Evolutionary conservation across 2,888 invertebrate species (phyloP), one percentile per base, ranked within the genome.

Genomic region (Pyralis farinalis): DNA sequence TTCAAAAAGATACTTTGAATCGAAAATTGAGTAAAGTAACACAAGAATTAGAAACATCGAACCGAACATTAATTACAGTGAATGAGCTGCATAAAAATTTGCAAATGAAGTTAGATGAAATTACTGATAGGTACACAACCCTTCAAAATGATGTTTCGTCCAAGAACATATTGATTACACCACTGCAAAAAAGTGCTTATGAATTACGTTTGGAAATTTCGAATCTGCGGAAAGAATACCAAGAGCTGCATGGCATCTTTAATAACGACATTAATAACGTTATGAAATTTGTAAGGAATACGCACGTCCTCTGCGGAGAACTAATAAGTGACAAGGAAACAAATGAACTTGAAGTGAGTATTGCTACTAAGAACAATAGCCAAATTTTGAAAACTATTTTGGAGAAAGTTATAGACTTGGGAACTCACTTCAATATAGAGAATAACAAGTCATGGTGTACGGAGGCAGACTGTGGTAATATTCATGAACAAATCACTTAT

Each of bases 321-420:
- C 28, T 41, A 7, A 36, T 73, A 44, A 9, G 44, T 28, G 42
- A 46, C 11, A 62, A 55, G 48, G 51, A 57, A 7, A 43, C 40
- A 42, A 42, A 36, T 8, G 34, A 47, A 25, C 9, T 71, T 7
- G 47, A 64, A 50, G 33, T 65, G 3, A 35, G 46, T 30, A 22
- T 37, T 29, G 16, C 54, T 25, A 47, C 53, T 20, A 38, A 7
- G n/a, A 25, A 2, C 1, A 25, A 25, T 8, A 53, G 66, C 28
- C 38, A 58, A 10, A 37, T 61, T n/a, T 48, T 79, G 11, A 48
- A 53, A 10, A 63, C 48, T 32, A 58, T 84, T 32, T 52, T 61
- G 6, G 34, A 47, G 4, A 70, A 64, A 47, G 44, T 64, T 2
- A 48, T 37, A 6, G 43, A 52, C 36, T 39, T 82, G 7, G 49